Base-by-base conservation (phyloP, 2,113 vertebrate species). In the Clarias macrocephalus region DNA sequence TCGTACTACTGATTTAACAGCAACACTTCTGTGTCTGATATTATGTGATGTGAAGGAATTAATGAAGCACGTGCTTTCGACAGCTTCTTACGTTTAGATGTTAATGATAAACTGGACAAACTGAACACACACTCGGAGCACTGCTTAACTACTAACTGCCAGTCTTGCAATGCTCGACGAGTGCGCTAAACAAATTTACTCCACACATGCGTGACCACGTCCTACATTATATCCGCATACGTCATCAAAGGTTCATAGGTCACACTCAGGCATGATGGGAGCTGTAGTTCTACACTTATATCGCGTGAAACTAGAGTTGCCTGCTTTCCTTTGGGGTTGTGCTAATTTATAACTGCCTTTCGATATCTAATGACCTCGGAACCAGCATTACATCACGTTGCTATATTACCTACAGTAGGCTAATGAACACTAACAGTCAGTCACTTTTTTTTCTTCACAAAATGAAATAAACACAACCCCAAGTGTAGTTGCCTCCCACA, bases 251-350 rank as follows among this genome's bases (percentile, higher is more conserved):
- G 79, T 57, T 37, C 63, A 33, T 37, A n/a, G 30, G 65, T 76
- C 19, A 12, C 3, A n/a, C 56, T 11, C 11, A 21, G 23, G 65
- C 30, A 23, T 63, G n/a, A 1, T 13, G 86, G 80, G 86, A 82
- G 54, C 9, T 82, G 85, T 63, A 82, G 85, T 87, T 87, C 68
- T 62, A 15, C 23, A 54, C 5, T 76, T 75, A 11, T 3, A 9
- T 25, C 16, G 3, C 11, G 37, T 13, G 6, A 42, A 10, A 73
- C 3, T 8, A 19, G 4, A 37, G 68, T 25, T 21, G 68, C 30
- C 23, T 13, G 1, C 42, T 3, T 25, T 76, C 11, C 11, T 16
- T 76, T 54, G 30, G 28, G 9, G 30, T 6, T 18, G 12, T 16
- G n/a, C 5, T 68, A 13, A 15, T 68, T 30, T 21, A 68, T 16